Evolutionary conservation across 2,888 invertebrate genomes (phyloP), one percentile per base, ranked within the genome.

Genomic region (Carpatolechia fugitivella): DNA sequence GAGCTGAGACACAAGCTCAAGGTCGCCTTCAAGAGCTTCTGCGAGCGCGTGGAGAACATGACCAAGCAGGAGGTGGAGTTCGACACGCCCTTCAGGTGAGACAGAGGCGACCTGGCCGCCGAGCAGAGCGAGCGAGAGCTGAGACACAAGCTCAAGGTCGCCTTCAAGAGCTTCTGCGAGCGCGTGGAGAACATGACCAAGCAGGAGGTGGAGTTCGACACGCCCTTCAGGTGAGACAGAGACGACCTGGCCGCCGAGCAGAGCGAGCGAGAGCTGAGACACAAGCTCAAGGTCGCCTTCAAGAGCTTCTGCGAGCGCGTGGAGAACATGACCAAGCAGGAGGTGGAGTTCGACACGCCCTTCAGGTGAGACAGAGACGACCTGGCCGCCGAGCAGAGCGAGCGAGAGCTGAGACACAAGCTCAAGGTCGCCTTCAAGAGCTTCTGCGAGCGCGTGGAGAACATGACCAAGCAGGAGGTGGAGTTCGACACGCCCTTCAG

Each of bases 181-280:
- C 44, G 29, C 10, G n/a, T 44, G 4, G 33, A 33, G 85, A 91
- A 94, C 11, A 96, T 98, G 93, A 99, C 99, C 30, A 99, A 99
- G 82, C 96, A 97, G 76, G 97, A 97, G 82, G 95, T 99, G 48
- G 99, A 99, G 90, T 99, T 99, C 80, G 99, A 99, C 79, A 97
- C 98, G 31, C 99, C 99, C 3, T 99, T 99, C 92, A 93, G 91
- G 91, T 91, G 40, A 50, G 24, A 24, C 3, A 92, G 99, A 41
- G 99, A 99, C 82, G 99, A n/a, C n/a, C n/a, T n/a, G n/a, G n/a
- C n/a, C 0, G 98, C 99, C 5, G 99, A 99, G 87, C 99, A 99
- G 90, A 97, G 98, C 54, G 99, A 99, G 24, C 3, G 14, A 13
- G 41, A 8, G 4, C 2, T 11, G 6, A 18, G 16, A 1, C 24